A percentile compares a stretch with the other conserved stretches of the same genome.
Conservation (phyloP, 2,113 vertebrate species). For the Sterrhoptilus dennistouni region DNA sequence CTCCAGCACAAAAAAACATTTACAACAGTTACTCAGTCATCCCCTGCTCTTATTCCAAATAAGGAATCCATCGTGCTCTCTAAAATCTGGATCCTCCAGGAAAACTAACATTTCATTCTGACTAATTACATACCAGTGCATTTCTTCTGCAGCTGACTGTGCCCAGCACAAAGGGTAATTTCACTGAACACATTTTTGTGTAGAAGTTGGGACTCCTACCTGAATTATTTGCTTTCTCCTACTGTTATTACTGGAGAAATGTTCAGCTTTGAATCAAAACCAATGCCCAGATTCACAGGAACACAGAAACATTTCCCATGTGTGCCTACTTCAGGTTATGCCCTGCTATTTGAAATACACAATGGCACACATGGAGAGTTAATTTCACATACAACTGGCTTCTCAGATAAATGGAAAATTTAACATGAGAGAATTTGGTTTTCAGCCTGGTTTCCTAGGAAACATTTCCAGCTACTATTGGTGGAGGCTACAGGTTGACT, state of each 20-base stretch:
- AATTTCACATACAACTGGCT: neutral
- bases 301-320: neutral
- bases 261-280: neutral
- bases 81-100: neutral
- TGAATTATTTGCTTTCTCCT: neutral
- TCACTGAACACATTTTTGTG: neutral
- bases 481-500: neutral
- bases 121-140: neutral
- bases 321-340: neutral
- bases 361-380: neutral
- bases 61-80: neutral
- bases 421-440: neutral
- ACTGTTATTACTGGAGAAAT: neutral
- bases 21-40: neutral
- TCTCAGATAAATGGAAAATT: conserved; percentile 13
- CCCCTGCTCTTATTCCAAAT: neutral
- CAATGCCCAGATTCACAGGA: neutral
- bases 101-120: neutral
- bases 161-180: neutral
- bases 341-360: neutral
- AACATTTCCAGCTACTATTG: conserved; percentile 9
- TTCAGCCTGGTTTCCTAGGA: conserved; percentile 39
- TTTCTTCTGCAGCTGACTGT: neutral
- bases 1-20: neutral
- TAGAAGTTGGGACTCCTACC: neutral